phyloP scores from a whole-genome alignment of 2,113 vertebrate genomes.

The Malurus elegans region DNA sequence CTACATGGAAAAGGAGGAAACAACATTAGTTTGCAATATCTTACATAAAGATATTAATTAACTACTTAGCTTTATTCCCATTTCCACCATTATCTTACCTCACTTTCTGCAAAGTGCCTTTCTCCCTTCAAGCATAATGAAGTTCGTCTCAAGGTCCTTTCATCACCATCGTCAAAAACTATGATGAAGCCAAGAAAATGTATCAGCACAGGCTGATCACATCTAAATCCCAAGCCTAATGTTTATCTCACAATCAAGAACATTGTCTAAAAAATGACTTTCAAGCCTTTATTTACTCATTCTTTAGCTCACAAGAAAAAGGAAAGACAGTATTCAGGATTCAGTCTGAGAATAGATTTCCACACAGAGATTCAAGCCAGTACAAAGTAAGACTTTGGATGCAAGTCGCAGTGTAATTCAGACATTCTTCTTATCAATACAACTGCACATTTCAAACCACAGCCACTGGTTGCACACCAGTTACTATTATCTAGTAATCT shows the following conservation, averaged over 20 bases:
- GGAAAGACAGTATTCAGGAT: not conserved
- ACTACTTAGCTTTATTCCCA: not conserved
- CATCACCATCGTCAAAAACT: slow-evolving; percentile 99
- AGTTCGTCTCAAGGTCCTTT: slow-evolving; percentile 93
- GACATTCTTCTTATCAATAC: not conserved
- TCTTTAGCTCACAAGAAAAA: not conserved
- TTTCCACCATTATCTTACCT: slow-evolving; percentile 72
- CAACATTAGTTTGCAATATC: not conserved
- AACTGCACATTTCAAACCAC: not conserved
- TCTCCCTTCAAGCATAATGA: slow-evolving; percentile 97
- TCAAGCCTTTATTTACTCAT: not conserved
- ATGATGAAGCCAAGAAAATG: slow-evolving; percentile 17
- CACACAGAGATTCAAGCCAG: not conserved
- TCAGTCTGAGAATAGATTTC: not conserved
- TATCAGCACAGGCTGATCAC: not conserved
- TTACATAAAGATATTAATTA: not conserved
- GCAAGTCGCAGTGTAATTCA: not conserved
- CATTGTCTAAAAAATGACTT: not conserved
- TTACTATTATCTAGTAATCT: not conserved
- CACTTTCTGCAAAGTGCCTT: slow-evolving; percentile 97
- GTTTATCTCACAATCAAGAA: not conserved
- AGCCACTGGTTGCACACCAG: not conserved
- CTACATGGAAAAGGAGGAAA: slow-evolving; percentile 57
- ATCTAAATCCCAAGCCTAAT: not conserved
- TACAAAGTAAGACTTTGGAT: not conserved